A percentile compares a stretch with the other conserved stretches of the same genome.
phyloP scores from a whole-genome alignment of 2,113 vertebrate genomes.

The Trichechus manatus region DNA sequence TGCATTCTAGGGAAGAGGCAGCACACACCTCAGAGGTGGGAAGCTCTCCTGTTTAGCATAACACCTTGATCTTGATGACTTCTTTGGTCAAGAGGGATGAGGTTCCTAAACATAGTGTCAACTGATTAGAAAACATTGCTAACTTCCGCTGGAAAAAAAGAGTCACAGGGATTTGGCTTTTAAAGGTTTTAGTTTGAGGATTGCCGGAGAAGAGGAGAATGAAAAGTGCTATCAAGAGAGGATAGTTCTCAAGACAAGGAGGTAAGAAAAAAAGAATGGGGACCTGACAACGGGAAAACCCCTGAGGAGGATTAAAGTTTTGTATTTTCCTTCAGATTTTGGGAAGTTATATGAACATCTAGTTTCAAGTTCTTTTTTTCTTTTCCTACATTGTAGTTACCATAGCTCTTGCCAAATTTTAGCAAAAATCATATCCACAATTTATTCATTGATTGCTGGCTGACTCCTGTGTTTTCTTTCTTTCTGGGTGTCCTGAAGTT shows the following conservation, averaged over 20 bases:
- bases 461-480: background rate
- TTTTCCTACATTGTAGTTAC: background rate
- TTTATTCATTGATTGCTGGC: background rate
- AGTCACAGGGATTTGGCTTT: background rate
- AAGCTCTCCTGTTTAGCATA: background rate
- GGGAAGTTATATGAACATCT: fast-evolving
- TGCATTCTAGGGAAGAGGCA: background rate
- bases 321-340: background rate
- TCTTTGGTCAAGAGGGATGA: background rate
- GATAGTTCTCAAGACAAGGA: background rate
- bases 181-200: background rate
- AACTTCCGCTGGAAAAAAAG: background rate
- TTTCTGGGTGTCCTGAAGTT: background rate
- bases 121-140: background rate
- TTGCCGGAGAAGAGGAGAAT: background rate
- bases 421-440: background rate
- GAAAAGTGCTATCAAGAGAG: background rate
- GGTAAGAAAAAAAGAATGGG: background rate
- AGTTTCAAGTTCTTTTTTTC: background rate
- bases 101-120: background rate
- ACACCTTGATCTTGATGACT: background rate
- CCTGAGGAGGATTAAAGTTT: background rate
- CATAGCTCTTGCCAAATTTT: background rate
- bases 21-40: fast-evolving
- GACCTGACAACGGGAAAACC: fast-evolving